Evolutionary conservation across 2,888 invertebrate species (phyloP).

Genomic region (Hydrotaea diabolus): DNA sequence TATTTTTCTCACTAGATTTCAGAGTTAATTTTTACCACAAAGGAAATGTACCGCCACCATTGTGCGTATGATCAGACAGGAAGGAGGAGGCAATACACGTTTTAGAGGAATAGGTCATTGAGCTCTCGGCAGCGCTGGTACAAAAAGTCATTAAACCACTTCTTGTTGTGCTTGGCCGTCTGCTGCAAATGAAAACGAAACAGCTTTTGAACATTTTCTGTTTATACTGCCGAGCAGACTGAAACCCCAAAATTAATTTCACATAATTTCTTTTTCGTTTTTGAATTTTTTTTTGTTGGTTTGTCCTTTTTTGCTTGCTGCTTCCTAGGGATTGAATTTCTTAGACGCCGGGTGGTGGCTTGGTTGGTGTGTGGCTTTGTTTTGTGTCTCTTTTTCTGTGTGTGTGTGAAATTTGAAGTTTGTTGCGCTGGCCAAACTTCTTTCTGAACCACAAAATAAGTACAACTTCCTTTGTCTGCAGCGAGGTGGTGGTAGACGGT

Average conservation of each 20-base stretch:
- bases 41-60: neutral
- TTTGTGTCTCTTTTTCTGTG: neutral
- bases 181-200: neutral
- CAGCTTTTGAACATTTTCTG: too few relatives aligned
- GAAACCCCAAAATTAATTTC: neutral
- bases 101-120: neutral
- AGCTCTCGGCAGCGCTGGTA: neutral
- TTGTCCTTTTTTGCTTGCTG: conserved; percentile 12
- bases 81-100: neutral
- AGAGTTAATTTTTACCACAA: neutral
- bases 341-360: neutral
- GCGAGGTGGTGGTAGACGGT: neutral
- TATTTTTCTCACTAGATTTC: neutral
- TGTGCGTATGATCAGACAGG: neutral
- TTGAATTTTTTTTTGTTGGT: neutral
- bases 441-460: neutral
- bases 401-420: too few relatives aligned
- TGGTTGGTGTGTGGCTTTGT: neutral
- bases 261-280: neutral
- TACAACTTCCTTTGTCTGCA: conserved; percentile 61
- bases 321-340: neutral
- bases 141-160: neutral
- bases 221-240: neutral
- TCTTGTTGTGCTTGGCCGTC: neutral
- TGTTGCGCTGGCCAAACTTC: conserved; percentile 7